Base-by-base conservation (phyloP, 2,797 vertebrate genomes). In the Schizopygopsis malacanthus region DNA sequence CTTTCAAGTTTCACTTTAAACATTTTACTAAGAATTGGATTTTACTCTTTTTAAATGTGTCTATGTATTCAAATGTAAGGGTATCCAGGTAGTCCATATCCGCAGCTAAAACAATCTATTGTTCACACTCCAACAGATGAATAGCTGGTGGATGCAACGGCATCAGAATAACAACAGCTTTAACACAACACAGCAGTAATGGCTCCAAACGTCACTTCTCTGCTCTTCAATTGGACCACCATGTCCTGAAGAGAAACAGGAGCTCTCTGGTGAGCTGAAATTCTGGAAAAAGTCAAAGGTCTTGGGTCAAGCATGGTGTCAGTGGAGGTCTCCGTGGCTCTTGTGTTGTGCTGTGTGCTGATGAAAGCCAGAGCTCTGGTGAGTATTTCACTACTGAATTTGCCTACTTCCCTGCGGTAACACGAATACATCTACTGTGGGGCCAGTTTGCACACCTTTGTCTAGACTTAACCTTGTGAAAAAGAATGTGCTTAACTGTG, bases 301-400 rank as follows among this genome's bases (percentile, higher is more conserved):
- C 47, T 67, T 54, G 50, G 25, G 72, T 52, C 77, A 86, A 84
- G 79, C 75, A 69, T 84, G 84, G 59, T 77, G 61, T 80, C 84
- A 80, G 83, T 72, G 76, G 87, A 87, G 75, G 37, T 85, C 15
- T 85, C 45, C 28, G 52, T 85, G 59, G 80, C 71, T 13, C 56
- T 90, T 15, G 18, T 90, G 71, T 78, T 90, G 50, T 85, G 88
- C 80, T 65, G 85, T 75, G 25, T 89, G 79, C 69, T 90, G 11
- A 88, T 75, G 67, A 56, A 70, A 10, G 83, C 71, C 33, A 85
- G 76, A 22, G 88, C 89, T 25, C 85, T 89, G 88, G 89, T 90
- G 87, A 90, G 89, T 79, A 25, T 37, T 56, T 69, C 16, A 54
- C 47, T 67, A 11, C 33, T 43, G n/a, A 2, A 63, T 63, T n/a